Base-by-base conservation (phyloP, 2,888 invertebrate species). In the Agonopterix heracliana region DNA sequence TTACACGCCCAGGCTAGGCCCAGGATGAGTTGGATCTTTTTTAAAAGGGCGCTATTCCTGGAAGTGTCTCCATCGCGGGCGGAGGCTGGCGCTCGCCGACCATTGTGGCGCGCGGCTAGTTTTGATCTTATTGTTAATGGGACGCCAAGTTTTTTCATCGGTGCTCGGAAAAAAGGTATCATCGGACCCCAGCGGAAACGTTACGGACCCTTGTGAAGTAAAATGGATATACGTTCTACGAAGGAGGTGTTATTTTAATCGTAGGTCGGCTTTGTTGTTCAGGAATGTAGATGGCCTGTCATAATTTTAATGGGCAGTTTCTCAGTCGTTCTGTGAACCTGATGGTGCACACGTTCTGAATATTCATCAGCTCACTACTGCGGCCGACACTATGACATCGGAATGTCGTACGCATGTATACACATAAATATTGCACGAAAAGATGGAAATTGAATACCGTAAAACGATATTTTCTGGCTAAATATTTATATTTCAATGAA, bases 121-220 rank as follows among this genome's bases (percentile, higher is more conserved):
- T 88, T 88, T 88, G 87, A 87, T 87, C 83, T 86, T 85, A 87
- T 88, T 87, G 81, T 88, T 87, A 87, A 85, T 86, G 84, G 86
- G 86, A 86, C 85, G 85, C 85, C 81, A 85, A 77, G 81, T 85
- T 88, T 88, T 88, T 88, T 88, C 77, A 77, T 75, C 67, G 58
- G 65, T 65, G 71, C 72, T 76, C 73, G 85, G 84, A 86, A 88
- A 88, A 85, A 81, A 81, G 73, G 80, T 81, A 85, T 80, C 83
- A 79, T 79, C 80, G 78, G 80, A 79, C 76, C 86, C 84, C 86
- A 82, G 78, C 87, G 87, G 87, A 87, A 87, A 87, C 84, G 85
- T 86, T 85, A 85, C 79, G 81, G 81, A 74, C 81, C 83, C 84
- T 81, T 84, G 74, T 83, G 78, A 83, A 84, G 82, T 82, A 83